These are phyloP conservation scores for Thalassarche chlororhynchos DNA, from an alignment of 2,113 vertebrate species.

Conservation along the genomic window DNA sequence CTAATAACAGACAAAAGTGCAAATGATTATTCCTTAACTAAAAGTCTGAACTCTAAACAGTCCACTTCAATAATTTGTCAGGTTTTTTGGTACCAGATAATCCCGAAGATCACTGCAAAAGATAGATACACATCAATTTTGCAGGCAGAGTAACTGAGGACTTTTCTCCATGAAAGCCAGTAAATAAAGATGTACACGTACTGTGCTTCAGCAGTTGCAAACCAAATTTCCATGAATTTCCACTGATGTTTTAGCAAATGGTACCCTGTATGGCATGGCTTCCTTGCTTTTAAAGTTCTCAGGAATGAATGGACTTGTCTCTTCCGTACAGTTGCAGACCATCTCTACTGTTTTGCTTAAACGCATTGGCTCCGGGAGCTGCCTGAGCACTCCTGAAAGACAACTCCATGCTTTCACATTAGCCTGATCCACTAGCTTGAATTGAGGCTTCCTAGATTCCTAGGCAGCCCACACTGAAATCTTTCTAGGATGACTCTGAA, in stretches of 20 bases:
- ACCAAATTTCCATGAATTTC: not conserved
- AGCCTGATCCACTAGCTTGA: not conserved
- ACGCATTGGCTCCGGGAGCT: not conserved
- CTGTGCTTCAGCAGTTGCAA: not conserved
- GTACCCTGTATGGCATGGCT: not conserved
- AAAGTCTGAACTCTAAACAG: not conserved
- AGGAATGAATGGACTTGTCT: not conserved
- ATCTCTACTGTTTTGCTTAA: not conserved
- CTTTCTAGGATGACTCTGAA: not conserved
- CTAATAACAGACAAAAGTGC: not conserved
- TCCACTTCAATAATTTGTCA: not conserved
- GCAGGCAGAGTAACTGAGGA: not conserved
- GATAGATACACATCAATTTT: not conserved
- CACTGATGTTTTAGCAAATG: not conserved
- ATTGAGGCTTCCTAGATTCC: not conserved
- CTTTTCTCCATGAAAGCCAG: not conserved
- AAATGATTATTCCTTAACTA: not conserved
- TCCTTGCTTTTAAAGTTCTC: not conserved
- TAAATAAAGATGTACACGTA: not conserved
- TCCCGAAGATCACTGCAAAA: not conserved
- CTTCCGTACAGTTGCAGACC: not conserved
- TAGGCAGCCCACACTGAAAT: not conserved
- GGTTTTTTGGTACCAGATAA: not conserved
- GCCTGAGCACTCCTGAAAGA: not conserved
- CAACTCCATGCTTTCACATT: not conserved